phyloP scores from a whole-genome alignment of 2,888 invertebrate genomes.

The Coenonympha arcania region DNA sequence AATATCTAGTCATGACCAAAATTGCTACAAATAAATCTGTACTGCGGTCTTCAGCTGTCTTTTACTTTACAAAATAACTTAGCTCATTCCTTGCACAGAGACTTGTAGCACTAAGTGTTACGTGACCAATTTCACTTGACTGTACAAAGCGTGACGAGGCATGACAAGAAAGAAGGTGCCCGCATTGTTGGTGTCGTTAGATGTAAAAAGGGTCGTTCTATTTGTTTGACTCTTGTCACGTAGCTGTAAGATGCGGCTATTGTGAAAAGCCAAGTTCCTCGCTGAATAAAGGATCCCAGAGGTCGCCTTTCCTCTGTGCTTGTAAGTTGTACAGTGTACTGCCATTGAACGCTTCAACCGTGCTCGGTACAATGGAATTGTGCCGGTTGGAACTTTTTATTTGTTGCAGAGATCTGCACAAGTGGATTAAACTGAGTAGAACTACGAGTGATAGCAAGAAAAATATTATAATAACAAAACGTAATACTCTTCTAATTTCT shows the following conservation, averaged over 20 bases:
- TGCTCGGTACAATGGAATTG: slow-evolving; percentile 29
- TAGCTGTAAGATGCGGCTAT: slow-evolving; percentile 33
- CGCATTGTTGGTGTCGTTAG: slow-evolving; percentile 7
- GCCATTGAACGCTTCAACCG: slow-evolving; percentile 44
- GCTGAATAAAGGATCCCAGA: slow-evolving; percentile 49
- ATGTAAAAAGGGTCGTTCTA: slow-evolving; percentile 11
- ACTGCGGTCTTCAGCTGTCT: too few species aligned
- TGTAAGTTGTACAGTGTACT: too few species aligned
- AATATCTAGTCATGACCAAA: too few species aligned
- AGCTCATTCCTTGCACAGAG: neutral
- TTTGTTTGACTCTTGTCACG: slow-evolving; percentile 38
- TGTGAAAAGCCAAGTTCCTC: slow-evolving; percentile 51
- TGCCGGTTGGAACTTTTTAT: slow-evolving; percentile 23
- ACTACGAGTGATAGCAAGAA: neutral
- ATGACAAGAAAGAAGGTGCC: slow-evolving; percentile 6
- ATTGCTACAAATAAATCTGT: too few species aligned
- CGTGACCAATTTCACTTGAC: neutral
- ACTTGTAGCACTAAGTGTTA: slow-evolving; percentile 1
- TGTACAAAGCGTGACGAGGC: slow-evolving; percentile 6
- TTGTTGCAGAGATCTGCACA: slow-evolving; percentile 13
- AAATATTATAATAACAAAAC: too few species aligned
- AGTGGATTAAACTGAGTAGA: slow-evolving; percentile 6
- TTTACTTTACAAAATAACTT: neutral
- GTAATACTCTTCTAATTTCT: too few species aligned
- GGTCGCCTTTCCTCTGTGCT: slow-evolving; percentile 41